These are phyloP conservation scores for Epinotia ramella DNA, from an alignment of 2,888 invertebrate species.

Conservation along the genomic window DNA sequence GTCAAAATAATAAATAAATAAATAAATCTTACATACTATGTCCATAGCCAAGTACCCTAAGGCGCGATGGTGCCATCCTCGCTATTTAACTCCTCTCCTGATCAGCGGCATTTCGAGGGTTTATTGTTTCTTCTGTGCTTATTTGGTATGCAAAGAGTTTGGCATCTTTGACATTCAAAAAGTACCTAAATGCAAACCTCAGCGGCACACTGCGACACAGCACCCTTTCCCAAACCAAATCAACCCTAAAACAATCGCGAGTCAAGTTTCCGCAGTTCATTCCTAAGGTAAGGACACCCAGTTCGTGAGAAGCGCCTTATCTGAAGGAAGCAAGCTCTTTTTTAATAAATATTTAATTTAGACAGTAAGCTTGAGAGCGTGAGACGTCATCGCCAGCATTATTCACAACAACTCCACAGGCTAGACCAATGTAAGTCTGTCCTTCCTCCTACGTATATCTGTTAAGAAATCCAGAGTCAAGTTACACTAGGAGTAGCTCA, in stretches of 20 bases:
- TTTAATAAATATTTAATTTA: slow-evolving; percentile 81
- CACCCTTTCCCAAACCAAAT: slow-evolving; percentile 1
- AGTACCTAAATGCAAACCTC: background rate
- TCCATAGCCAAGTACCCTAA: too few species aligned
- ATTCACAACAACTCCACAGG: background rate
- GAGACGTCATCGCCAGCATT: slow-evolving; percentile 49
- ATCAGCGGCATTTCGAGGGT: background rate
- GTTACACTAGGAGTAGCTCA: background rate
- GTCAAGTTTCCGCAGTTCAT: slow-evolving; percentile 16
- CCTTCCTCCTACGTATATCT: background rate
- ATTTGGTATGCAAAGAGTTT: background rate
- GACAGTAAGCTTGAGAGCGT: slow-evolving; percentile 66
- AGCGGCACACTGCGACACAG: background rate
- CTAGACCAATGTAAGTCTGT: background rate
- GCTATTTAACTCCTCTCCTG: background rate
- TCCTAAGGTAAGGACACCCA: slow-evolving; percentile 34
- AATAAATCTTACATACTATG: too few species aligned
- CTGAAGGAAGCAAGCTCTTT: slow-evolving; percentile 69
- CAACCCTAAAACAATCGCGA: slow-evolving; percentile 4
- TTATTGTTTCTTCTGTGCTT: background rate
- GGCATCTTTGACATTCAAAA: background rate
- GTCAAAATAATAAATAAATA: too few species aligned
- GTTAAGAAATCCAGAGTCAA: background rate
- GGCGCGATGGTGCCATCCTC: background rate
- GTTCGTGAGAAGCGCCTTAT: slow-evolving; percentile 73